Evolutionary conservation across 2,113 vertebrate genomes (phyloP), one percentile per base, ranked within the genome.

Genomic region (Bambusicola thoracicus): DNA sequence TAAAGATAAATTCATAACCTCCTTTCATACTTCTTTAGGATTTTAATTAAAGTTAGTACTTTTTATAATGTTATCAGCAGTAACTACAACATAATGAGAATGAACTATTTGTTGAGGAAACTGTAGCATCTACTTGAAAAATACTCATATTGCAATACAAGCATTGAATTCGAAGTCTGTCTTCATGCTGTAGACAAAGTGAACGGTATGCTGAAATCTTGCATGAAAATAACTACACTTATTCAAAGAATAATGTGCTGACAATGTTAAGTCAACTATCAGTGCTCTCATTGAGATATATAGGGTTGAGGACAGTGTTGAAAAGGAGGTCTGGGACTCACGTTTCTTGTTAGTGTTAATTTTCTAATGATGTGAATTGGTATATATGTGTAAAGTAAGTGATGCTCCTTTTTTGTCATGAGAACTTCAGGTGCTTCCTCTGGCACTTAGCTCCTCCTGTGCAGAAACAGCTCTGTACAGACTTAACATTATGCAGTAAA

Each of bases 341-440:
- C 80, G 48, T 75, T 95, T 91, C 94, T 95, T 76, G 80, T 90
- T 95, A 56, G 76, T 41, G 29, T 95, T 86, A 93, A 85, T 93
- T 94, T 93, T 90, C 79, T 41, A 75, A 63, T 85, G 34, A 67
- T 78, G 75, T n/a, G 7, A 83, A 79, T 96, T 80, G 55, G 70
- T 73, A 10, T 87, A 8, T 62, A 79, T 83, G 58, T 90, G 92
- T 95, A 20, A 94, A 86, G 81, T 91, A 92, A 93, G 58, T 79
- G 73, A 91, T 95, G 85, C 44, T 94, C 51, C 27, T 89, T 91
- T 95, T 66, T 94, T 59, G 58, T 79, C 9, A 0, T 38, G 46
- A 89, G 38, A 79, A 38, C 44, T 87, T 75, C 0, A 16, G 84
- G 41, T 14, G 7, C 68, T 85, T 49, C 68, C 83, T 94, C 72